A percentile compares a stretch with the other conserved stretches of the same genome.
These are phyloP conservation scores for Melanotaenia trifasciata DNA, from an alignment of 2,797 vertebrate species.

Conservation along the genomic window DNA sequence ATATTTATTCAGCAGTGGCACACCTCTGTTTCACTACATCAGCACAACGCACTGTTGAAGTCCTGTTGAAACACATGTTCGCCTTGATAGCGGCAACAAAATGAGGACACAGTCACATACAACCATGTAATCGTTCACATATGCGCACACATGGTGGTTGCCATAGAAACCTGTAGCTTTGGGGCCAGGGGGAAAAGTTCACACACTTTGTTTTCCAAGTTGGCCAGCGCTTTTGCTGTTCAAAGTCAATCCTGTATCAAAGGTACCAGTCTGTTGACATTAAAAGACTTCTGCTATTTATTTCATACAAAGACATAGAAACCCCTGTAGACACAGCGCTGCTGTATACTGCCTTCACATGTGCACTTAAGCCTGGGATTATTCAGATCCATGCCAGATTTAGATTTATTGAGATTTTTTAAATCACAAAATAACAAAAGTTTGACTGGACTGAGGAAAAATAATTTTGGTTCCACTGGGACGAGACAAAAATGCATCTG, in stretches of 20 bases:
- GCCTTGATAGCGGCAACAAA: conserved; percentile 10
- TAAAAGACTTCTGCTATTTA: not conserved
- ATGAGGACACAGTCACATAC: conserved; percentile 4
- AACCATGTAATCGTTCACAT: conserved; percentile 25
- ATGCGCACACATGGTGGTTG: conserved; percentile 20
- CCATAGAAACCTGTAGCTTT: conserved; percentile 16
- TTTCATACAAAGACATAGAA: not conserved
- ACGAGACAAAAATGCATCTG: not conserved
- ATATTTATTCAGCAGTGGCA: conserved; percentile 4
- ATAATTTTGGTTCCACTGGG: not conserved
- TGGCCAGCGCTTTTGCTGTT: conserved; percentile 1
- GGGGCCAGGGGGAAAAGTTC: conserved; percentile 17
- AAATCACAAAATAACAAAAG: not conserved
- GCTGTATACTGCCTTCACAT: not conserved
- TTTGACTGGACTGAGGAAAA: not conserved
- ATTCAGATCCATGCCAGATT: not conserved
- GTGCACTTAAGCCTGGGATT: not conserved
- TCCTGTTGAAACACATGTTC: not conserved
- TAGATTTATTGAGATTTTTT: not conserved
- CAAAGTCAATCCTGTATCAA: not conserved
- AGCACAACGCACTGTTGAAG: not conserved
- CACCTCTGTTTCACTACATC: not conserved
- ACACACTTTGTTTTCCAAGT: conserved; percentile 33
- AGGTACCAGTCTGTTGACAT: not conserved
- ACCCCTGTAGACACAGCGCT: not conserved